Evolutionary conservation across 2,888 invertebrate species (phyloP).

Genomic region (Leptinotarsa juncta): DNA sequence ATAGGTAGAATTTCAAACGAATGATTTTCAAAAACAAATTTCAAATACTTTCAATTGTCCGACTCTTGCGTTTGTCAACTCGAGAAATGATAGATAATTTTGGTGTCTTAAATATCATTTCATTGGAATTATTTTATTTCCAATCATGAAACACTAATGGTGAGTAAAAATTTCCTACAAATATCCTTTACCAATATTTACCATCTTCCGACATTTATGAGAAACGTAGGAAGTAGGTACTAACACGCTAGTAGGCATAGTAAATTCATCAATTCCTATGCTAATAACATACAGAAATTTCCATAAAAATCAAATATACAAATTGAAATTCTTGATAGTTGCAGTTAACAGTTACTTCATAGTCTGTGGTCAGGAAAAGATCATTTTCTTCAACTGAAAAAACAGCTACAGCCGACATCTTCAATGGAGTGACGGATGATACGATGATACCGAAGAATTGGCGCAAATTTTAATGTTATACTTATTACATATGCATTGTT

Average conservation of each 20-base stretch:
- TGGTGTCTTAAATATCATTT: too few species aligned
- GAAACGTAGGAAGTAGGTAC: not conserved
- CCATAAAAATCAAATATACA: slow-evolving; percentile 11
- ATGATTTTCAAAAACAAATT: too few species aligned
- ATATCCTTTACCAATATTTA: not conserved
- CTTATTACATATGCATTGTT: slow-evolving; percentile 58
- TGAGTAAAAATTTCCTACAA: too few species aligned
- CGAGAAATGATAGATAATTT: too few species aligned
- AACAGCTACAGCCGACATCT: not conserved
- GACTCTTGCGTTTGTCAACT: too few species aligned
- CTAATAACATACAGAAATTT: slow-evolving; percentile 4
- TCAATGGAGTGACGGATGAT: not conserved
- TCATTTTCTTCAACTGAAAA: not conserved
- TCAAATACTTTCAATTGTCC: too few species aligned
- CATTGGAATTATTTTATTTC: too few species aligned
- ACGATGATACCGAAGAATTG: slow-evolving; percentile 1
- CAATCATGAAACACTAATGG: too few species aligned
- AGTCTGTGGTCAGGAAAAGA: not conserved
- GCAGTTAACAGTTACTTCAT: slow-evolving; percentile 3
- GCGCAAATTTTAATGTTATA: slow-evolving; percentile 53
- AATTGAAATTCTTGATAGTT: not conserved
- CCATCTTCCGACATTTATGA: not conserved
- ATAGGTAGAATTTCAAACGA: too few species aligned
- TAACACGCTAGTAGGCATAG: not conserved
- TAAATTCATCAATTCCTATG: not conserved